A percentile compares a stretch with the other conserved stretches of the same genome.
Evolutionary conservation across 2,797 vertebrate species (phyloP).

Genomic region (Enteromius radiatus): DNA sequence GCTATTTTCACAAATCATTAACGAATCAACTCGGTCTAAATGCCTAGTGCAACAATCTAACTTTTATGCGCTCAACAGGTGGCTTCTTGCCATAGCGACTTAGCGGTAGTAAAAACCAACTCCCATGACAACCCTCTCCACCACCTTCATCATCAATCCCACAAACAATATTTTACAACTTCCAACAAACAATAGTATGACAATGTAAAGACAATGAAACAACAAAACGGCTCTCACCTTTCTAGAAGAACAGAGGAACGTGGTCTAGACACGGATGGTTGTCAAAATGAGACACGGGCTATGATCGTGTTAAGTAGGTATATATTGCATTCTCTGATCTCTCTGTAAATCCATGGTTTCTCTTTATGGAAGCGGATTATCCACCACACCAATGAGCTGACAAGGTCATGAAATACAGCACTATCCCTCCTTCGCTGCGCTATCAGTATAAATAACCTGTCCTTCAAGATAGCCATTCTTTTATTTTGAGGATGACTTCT

Average conservation of each 20-base stretch:
- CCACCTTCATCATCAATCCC: background rate
- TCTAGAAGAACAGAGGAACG: constrained; percentile 52
- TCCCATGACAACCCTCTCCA: background rate
- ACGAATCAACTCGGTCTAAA: background rate
- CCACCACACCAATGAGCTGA: constrained; percentile 84
- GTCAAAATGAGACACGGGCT: constrained; percentile 70
- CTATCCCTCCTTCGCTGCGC: constrained; percentile 65
- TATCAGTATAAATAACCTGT: constrained; percentile 80
- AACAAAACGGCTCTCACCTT: constrained; percentile 63
- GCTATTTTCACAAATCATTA: background rate
- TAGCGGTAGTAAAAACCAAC: background rate
- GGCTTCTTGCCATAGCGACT: background rate
- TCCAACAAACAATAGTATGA: background rate
- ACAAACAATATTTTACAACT: background rate
- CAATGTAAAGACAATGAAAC: background rate
- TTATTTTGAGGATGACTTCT: constrained; percentile 27
- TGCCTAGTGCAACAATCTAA: background rate
- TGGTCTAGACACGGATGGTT: constrained; percentile 40
- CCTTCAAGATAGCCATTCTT: constrained; percentile 72
- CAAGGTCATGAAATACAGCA: constrained; percentile 85
- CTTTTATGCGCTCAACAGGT: background rate
- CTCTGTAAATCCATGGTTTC: constrained; percentile 84
- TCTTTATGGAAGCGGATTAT: constrained; percentile 94
- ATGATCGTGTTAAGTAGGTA: constrained; percentile 81
- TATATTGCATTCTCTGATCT: constrained; percentile 89